Conservation (phyloP, 2,113 vertebrate species). For the Cathartes aura region DNA sequence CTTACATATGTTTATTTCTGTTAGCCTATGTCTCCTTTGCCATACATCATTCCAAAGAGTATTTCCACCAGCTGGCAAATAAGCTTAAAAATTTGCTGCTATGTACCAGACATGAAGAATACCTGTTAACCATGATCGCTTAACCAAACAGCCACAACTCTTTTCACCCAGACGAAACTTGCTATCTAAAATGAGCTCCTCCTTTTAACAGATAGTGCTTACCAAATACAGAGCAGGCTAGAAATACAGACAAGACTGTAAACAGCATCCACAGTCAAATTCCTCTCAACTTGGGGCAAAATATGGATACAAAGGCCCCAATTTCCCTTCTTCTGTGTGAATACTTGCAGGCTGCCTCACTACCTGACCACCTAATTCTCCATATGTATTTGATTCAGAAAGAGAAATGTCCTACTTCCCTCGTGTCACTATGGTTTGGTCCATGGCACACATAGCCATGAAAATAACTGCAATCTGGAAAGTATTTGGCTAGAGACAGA, state of each 20-base stretch:
- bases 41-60: neutral
- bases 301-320: neutral
- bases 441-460: neutral
- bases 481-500: neutral
- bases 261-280: neutral
- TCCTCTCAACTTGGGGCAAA: neutral
- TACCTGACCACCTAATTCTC: neutral
- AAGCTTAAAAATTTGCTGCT: neutral
- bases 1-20: neutral
- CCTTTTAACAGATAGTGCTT: neutral
- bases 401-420: neutral
- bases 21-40: neutral
- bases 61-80: neutral
- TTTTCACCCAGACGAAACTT: neutral
- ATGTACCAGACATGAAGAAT: rapidly evolving
- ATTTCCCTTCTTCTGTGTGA: neutral
- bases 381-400: neutral
- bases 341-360: neutral
- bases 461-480: neutral
- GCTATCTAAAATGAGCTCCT: neutral
- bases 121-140: neutral
- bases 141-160: neutral
- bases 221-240: neutral
- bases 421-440: neutral
- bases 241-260: neutral